A percentile compares a stretch with the other conserved stretches of the same genome.
phyloP scores from a whole-genome alignment of 2,113 vertebrate genomes.

The Neolamprologus hecqui region DNA sequence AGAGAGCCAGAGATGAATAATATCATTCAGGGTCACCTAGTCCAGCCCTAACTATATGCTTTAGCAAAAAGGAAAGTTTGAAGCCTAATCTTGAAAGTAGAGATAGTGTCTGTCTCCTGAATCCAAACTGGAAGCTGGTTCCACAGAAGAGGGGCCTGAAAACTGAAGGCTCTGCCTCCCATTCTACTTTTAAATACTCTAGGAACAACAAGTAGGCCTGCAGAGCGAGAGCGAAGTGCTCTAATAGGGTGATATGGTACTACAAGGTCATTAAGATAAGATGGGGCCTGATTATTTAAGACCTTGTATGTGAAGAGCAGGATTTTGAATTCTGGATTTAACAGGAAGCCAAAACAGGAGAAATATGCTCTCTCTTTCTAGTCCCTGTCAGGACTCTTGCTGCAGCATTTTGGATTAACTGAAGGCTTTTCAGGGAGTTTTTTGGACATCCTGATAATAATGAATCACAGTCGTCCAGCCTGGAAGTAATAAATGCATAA shows the following conservation, averaged over 20 bases:
- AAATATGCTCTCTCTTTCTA: neutral
- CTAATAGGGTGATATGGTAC: neutral
- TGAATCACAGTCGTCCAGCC: too few species aligned
- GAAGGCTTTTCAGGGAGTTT: too few species aligned
- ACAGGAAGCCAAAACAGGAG: neutral
- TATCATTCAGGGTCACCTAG: accelerated
- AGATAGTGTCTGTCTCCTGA: accelerated
- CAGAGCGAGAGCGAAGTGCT: accelerated
- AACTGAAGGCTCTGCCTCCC: neutral
- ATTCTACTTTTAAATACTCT: neutral
- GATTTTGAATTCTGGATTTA: neutral
- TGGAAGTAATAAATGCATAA: too few species aligned
- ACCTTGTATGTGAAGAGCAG: neutral
- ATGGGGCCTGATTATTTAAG: neutral
- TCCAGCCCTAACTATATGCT: neutral
- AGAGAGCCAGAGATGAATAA: neutral
- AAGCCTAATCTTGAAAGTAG: neutral
- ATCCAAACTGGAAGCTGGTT: neutral
- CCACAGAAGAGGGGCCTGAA: neutral
- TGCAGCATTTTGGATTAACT: accelerated
- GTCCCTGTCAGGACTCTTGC: neutral
- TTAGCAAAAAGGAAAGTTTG: neutral
- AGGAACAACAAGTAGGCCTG: neutral
- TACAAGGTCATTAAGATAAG: neutral
- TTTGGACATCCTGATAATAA: accelerated